Base-by-base conservation (phyloP, 2,888 invertebrate species). In the Drosophila seclusa region DNA sequence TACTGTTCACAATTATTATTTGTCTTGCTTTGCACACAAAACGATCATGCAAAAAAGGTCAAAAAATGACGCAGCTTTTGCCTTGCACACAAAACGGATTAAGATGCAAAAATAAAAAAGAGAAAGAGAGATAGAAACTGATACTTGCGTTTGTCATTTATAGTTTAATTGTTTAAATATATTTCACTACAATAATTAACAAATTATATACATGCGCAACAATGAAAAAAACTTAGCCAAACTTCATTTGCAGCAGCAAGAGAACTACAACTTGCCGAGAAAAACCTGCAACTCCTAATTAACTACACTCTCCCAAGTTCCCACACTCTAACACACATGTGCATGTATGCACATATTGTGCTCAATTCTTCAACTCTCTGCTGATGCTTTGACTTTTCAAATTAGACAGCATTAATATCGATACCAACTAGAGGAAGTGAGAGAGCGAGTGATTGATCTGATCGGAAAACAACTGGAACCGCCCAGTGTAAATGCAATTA, bases 351-450 rank as follows among this genome's bases (percentile, higher is more conserved):
- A 52, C 18, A 27, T 55, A n/a, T 40, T 55, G 48, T 31, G 36
- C 24, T 24, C 52, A 24, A 59, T 59, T 66, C 18, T 65, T 60
- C 18, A 38, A 36, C 48, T 55, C 4, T 2, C 6, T 40, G 40
- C 6, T 34, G 38, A 7, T 67, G 18, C 21, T 38, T 38, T 40
- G 21, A 40, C 29, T 38, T 53, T 32, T 27, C 32, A 32, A 65
- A 68, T 58, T 53, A 53, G 42, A 45, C 34, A n/a, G 34, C 52
- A 40, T 40, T 40, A 48, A n/a, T 49, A 42, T 38, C 27, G 40
- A 31, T 57, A 16, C 29, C 21, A 16, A 5, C 16, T 6, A 38
- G 2, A 16, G 40, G 21, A 6, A 31, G 29, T 16, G n/a, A 55
- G 16, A n/a, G 29, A 7, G 4, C 29, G 29, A 57, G 21, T 16